Base-by-base conservation (phyloP, 2,113 vertebrate genomes). In the Calonectris borealis region DNA sequence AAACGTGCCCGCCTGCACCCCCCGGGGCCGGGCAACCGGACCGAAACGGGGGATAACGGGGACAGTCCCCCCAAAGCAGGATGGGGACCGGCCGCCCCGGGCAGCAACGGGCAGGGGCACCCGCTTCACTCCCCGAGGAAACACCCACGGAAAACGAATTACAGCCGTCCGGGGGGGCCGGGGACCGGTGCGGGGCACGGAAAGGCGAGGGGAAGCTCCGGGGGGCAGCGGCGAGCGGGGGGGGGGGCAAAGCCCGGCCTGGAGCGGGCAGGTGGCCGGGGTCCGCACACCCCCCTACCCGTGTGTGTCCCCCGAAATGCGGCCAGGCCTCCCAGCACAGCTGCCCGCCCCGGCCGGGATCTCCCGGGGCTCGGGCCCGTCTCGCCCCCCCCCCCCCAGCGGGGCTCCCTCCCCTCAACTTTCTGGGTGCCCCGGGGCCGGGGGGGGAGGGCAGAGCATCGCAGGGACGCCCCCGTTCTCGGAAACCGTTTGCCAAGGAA, bases 121-220 rank as follows among this genome's bases (percentile, higher is more conserved):
- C 38, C 32, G 72, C 46, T 34, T 55, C 51, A 9, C 15, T 11
- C 58, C 46, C 40, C 18, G 2, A 13, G 14, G 27, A 58, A 57
- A 71, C 69, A 24, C 60, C 13, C 78, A 13, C 24, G 52, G 91
- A 80, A 73, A 93, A 95, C 91, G 92, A 95, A 94, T 73, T 22
- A 21, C 19, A 13, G 73, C 11, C 7, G 2, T 16, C 22, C 8
- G n/a, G 34, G 46, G 36, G 38, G 26, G 3, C 3, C 10, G 38
- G 40, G 36, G 71, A 58, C 10, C 70, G 69, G 61, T 68, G 65
- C 69, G 11, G 64, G 42, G 31, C 79, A 12, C 6, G 29, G 52
- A 76, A 11, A 10, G 29, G 55, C n/a, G 3, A 29, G 25, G 25
- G 71, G 16, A 13, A 13, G 18, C 31, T 60, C 25, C 7, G 32